Evolutionary conservation across 2,797 vertebrate genomes (phyloP), one percentile per base, ranked within the genome.

Genomic region (Malurus leucopterus): DNA sequence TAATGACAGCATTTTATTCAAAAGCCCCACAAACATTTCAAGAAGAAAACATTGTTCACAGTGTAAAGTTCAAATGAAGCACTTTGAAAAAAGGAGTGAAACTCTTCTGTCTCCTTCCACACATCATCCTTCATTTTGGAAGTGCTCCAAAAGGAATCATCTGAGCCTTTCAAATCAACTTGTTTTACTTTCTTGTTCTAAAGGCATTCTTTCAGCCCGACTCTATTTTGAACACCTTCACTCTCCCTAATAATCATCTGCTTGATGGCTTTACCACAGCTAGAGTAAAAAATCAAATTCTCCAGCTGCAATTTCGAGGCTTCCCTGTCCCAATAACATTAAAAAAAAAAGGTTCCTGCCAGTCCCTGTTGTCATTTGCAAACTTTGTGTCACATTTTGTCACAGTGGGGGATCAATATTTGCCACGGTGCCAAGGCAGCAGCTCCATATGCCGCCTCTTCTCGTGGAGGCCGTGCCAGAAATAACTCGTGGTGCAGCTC

Each of bases 321-420:
- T 79, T 83, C 14, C 14, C 27, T 51, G 32, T 67, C 75, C 57
- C 41, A 47, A 15, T 30, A 30, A 58, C 41, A 59, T 0, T 36
- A 21, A 11, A 36, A 43, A 49, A 46, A 30, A 44, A 50, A 29
- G 23, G 36, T 2, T 84, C 6, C 6, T 74, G 46, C 57, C 86
- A 92, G 64, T 29, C 68, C 5, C 3, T 47, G 38, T 71, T 82
- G 67, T 55, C 71, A 89, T 30, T 57, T 70, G 74, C 64, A 81
- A 84, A 90, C 64, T 84, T 47, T 74, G 30, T 84, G 74, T 88
- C 86, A 68, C 63, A 15, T 71, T 90, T 53, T 86, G 71, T 90
- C 93, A 54, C 82, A 57, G 85, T 85, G 44, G 87, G 87, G 87
- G 84, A 86, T 94, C 92, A 89, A 72, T 90, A 88, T 84, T 90